phyloP scores from a whole-genome alignment of 2,888 invertebrate species.

The Eumerus sabulonum region DNA sequence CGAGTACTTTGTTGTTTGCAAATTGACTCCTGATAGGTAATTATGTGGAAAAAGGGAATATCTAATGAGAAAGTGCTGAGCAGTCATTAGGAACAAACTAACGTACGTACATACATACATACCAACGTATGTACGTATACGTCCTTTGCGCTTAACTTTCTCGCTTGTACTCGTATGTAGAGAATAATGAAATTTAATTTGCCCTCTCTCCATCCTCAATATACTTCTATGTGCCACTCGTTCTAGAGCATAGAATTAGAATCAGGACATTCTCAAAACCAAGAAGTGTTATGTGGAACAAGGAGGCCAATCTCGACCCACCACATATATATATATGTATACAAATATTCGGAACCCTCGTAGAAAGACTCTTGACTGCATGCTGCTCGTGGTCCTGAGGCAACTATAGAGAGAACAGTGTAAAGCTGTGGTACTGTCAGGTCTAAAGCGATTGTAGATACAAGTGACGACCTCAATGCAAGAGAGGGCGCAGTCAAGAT shows the following conservation, averaged over 20 bases:
- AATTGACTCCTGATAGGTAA: constrained; percentile 48
- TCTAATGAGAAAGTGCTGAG: constrained; percentile 40
- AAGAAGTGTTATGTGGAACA: constrained; percentile 37
- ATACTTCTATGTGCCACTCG: too few relatives aligned
- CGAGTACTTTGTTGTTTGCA: constrained; percentile 12
- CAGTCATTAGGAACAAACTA: too few relatives aligned
- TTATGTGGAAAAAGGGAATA: constrained; percentile 49
- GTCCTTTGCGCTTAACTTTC: too few relatives aligned
- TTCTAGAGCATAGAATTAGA: too few relatives aligned
- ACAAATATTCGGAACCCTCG: neutral
- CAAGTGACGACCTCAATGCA: constrained; percentile 34
- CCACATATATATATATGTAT: too few relatives aligned
- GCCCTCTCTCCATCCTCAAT: neutral
- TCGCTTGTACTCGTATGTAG: too few relatives aligned
- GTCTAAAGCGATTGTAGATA: too few relatives aligned
- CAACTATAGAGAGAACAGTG: neutral
- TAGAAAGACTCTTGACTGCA: constrained; percentile 29
- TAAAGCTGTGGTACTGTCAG: too few relatives aligned
- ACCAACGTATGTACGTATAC: too few relatives aligned
- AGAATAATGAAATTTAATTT: neutral
- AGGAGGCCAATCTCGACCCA: constrained; percentile 32
- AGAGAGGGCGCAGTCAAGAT: constrained; percentile 46
- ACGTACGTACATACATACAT: too few relatives aligned
- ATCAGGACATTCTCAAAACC: constrained; percentile 14
- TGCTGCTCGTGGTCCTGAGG: constrained; percentile 38